Evolutionary conservation across 2,797 vertebrate genomes (phyloP), one percentile per base, ranked within the genome.

Genomic region (Leptatherina wallacei): DNA sequence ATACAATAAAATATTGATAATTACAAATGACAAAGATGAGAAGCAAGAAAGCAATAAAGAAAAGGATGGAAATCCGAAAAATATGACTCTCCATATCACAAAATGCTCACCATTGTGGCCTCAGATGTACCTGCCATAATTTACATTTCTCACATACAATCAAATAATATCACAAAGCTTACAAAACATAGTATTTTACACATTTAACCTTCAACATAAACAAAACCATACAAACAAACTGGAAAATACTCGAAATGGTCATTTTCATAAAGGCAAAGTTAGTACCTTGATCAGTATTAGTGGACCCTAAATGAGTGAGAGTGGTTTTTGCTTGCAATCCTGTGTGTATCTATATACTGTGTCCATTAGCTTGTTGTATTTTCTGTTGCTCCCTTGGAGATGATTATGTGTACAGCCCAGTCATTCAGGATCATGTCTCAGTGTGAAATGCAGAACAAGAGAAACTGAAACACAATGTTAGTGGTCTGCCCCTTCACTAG

Each of bases 401-500:
- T 36, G 38, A 14, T 57, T n/a, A 27, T 5, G 51, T 24, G 24
- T 35, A 7, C 10, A 47, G 6, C 13, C 14, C 3, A 16, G 51
- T 65, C 22, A 20, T 27, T 40, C 4, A 38, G 20, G 20, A 35
- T 67, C 4, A 1, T 63, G 4, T 81, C 18, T 65, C 27, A 20
- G 4, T 29, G 18, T 32, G 56, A 20, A 66, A 64, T 44, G 5
- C 18, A 65, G 5, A 2, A 54, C 10, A 51, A 68, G 30, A 71
- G 38, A 35, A 33, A 11, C 57, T 62, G 16, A 66, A 69, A 44
- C 22, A 66, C 42, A 12, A 20, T 18, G n/a, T 0, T 6, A 88
- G 83, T 86, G 87, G 79, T 79, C 57, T 81, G 47, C 74, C 55
- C 30, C 60, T 67, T 49, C 55, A 68, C 61, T 68, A 65, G 71